These are phyloP conservation scores for Plectrocnemia conspersa DNA, from an alignment of 1,140 invertebrate species.

Conservation along the genomic window DNA sequence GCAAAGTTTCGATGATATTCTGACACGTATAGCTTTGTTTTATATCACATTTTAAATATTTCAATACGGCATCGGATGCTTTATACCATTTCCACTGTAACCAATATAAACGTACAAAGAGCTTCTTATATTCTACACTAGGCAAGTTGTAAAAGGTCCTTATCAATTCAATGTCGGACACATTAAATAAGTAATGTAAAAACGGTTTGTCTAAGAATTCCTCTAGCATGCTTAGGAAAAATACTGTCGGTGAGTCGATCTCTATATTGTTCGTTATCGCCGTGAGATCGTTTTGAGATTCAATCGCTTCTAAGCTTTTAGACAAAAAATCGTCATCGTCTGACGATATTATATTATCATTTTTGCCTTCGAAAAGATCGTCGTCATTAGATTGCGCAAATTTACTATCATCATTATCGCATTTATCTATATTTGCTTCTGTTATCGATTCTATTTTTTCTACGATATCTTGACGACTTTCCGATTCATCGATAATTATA, in stretches of 20 bases:
- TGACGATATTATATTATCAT: background rate
- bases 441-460: no score
- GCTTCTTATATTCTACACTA: constrained; percentile 7
- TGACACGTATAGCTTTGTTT: background rate
- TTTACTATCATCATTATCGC: no score
- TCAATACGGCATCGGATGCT: constrained; percentile 9
- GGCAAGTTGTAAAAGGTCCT: constrained; percentile 10
- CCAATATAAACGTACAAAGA: constrained; percentile 28
- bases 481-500: no score
- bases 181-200: constrained; percentile 24
- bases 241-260: constrained; percentile 14
- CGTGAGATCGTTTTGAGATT: constrained; percentile 4
- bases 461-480: no score
- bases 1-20: background rate
- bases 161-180: constrained; percentile 11
- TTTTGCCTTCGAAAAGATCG: no score
- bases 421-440: no score
- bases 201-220: constrained; percentile 12
- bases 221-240: constrained; percentile 22
- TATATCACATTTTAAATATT: constrained; percentile 14
- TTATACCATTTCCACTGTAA: constrained; percentile 29
- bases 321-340: background rate
- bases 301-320: background rate
- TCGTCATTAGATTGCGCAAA: no score
- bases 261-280: background rate